Base-by-base conservation (phyloP, 2,113 vertebrate species). In the Psammodynastes pulverulentus region DNA sequence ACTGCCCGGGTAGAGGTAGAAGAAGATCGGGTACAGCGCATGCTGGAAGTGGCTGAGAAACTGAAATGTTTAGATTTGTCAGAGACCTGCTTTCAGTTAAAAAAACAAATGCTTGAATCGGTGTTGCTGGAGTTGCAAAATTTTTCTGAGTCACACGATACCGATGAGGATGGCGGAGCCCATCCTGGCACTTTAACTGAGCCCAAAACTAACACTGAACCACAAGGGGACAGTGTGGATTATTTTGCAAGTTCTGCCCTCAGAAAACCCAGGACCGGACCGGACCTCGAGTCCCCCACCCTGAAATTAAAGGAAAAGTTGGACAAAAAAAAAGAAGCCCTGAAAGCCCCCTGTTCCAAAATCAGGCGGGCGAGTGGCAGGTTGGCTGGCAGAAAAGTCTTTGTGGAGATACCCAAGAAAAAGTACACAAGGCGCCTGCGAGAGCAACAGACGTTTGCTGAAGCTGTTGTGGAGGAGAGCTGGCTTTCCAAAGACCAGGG, bases 21-120 rank as follows among this genome's bases (percentile, higher is more conserved):
- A 89, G 97, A 97, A 94, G 97, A 98, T n/a, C 96, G 97, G 72
- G 98, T 99, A 9, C 96, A 97, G 79, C 97, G 97, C 1, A 97
- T 99, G 94, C 97, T 98, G 2, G 97, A 98, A 4, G 96, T 98
- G 23, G 99, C 99, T 0, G 97, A 98, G 34, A 97, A 98, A 89
- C 96, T 99, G 24, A 98, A 99, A 92, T 99, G 99, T 88, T 96
- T 97, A 89, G 98, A 98, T 54, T 97, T 99, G 15, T 97, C 97
- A 0, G 98, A 98, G 94, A 98, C 98, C 79, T 99, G 99, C 90
- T 95, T 96, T 2, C 98, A 98, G 0, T 92, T 98, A 19, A 97
- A 98, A 96, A 98, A 97, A 91, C 98, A 98, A 93, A 98, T 98
- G 98, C 93, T 98, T 51, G 98, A 98, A 5, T 98, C 98, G 0